These are phyloP conservation scores for Drosophila yakuba DNA, from an alignment of 1,140 invertebrate species.

Conservation along the genomic window DNA sequence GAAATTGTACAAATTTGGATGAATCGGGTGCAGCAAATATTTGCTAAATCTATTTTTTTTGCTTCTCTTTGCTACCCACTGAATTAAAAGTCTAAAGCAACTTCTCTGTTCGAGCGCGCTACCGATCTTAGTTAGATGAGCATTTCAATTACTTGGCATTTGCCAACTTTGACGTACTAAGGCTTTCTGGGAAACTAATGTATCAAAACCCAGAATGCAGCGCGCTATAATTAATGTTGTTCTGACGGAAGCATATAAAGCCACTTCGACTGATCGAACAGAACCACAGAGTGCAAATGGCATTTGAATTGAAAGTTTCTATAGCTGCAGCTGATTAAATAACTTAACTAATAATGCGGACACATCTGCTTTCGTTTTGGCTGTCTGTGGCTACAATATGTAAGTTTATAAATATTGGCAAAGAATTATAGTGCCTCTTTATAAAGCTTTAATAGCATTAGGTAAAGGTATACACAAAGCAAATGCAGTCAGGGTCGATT, in stretches of 20 bases:
- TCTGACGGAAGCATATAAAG: constrained; percentile 40
- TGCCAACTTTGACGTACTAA: constrained; percentile 16
- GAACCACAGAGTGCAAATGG: constrained; percentile 54
- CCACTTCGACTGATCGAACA: constrained; percentile 9
- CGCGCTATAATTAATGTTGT: not conserved
- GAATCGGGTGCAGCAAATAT: too few relatives aligned
- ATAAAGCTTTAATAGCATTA: not conserved
- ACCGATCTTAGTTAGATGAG: constrained; percentile 10
- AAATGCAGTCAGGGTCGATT: constrained; percentile 17
- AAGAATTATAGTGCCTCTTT: not conserved
- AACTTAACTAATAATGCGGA: constrained; percentile 33
- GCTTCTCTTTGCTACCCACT: too few relatives aligned
- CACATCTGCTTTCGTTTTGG: constrained; percentile 27
- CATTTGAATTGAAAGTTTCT: constrained; percentile 28
- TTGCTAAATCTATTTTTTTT: too few relatives aligned
- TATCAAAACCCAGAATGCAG: constrained; percentile 24
- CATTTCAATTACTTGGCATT: constrained; percentile 8
- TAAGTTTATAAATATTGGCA: constrained; percentile 7
- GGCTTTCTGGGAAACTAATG: not conserved
- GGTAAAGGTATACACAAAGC: constrained; percentile 37
- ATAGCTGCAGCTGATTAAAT: constrained; percentile 46
- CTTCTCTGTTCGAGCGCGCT: not conserved
- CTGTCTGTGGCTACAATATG: constrained; percentile 32
- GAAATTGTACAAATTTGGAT: too few relatives aligned
- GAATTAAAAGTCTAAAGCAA: too few relatives aligned